A percentile compares a stretch with the other conserved stretches of the same genome.
phyloP scores from a whole-genome alignment of 2,113 vertebrate species.

The Tyrannus savana region DNA sequence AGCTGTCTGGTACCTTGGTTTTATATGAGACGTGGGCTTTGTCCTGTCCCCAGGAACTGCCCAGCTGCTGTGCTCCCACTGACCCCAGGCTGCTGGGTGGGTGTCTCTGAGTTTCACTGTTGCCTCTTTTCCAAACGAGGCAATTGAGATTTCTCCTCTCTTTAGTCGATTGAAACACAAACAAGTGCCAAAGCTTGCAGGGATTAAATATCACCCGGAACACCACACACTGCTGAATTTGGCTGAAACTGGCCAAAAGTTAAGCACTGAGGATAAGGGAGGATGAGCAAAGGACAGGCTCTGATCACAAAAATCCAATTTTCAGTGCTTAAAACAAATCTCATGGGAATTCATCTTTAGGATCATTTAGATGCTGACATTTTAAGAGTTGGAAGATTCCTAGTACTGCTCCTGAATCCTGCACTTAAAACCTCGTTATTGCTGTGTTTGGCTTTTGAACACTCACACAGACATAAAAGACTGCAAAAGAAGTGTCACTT shows the following conservation, averaged over 20 bases:
- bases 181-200: neutral
- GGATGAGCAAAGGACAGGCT: neutral
- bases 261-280: neutral
- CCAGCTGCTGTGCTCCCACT: neutral
- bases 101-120: accelerated
- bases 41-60: neutral
- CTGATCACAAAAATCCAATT: neutral
- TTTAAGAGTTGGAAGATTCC: neutral
- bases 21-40: neutral
- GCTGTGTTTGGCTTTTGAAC: neutral
- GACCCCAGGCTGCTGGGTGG: neutral
- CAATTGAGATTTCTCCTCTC: neutral
- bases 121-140: neutral
- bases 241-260: neutral
- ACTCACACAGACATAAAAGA: neutral
- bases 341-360: neutral
- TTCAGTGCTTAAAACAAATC: neutral
- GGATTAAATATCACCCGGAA: neutral
- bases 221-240: neutral
- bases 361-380: neutral
- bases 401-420: neutral
- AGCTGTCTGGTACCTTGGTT: neutral
- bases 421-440: neutral
- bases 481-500: neutral
- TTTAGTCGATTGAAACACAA: neutral